phyloP scores from a whole-genome alignment of 2,797 vertebrate genomes.

The Cynopterus sphinx region DNA sequence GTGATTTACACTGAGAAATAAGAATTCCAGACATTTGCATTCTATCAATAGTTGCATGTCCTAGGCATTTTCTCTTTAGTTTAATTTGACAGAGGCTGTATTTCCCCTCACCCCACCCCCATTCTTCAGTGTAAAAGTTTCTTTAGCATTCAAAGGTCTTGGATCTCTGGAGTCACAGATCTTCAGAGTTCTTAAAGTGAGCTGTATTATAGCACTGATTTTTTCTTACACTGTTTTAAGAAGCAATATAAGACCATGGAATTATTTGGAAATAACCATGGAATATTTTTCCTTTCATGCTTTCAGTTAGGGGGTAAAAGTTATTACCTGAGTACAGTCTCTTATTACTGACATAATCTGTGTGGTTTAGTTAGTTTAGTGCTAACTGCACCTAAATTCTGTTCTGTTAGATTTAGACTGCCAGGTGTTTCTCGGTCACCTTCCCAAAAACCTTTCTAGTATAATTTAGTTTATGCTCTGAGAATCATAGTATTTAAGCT shows the following conservation, averaged over 20 bases:
- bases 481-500: conserved; percentile 3
- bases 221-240: conserved; percentile 29
- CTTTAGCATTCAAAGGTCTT: conserved; percentile 33
- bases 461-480: conserved; percentile 45
- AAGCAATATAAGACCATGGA: no score
- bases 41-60: neutral
- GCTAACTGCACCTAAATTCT: conserved; percentile 53
- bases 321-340: conserved; percentile 50
- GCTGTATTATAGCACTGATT: neutral
- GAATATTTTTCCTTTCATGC: conserved; percentile 42
- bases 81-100: neutral
- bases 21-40: neutral
- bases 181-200: conserved; percentile 35
- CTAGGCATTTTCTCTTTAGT: conserved; percentile 6
- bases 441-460: conserved; percentile 6
- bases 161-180: conserved; percentile 11
- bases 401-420: conserved; percentile 19
- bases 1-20: conserved; percentile 39
- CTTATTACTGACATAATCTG: conserved; percentile 55
- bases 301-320: conserved; percentile 9
- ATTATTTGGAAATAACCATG: neutral
- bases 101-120: accelerated
- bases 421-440: conserved; percentile 35
- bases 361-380: conserved; percentile 59
- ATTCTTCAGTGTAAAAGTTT: conserved; percentile 11